phyloP scores from a whole-genome alignment of 1,140 invertebrate species.

The Drosophila lacteicornis region DNA sequence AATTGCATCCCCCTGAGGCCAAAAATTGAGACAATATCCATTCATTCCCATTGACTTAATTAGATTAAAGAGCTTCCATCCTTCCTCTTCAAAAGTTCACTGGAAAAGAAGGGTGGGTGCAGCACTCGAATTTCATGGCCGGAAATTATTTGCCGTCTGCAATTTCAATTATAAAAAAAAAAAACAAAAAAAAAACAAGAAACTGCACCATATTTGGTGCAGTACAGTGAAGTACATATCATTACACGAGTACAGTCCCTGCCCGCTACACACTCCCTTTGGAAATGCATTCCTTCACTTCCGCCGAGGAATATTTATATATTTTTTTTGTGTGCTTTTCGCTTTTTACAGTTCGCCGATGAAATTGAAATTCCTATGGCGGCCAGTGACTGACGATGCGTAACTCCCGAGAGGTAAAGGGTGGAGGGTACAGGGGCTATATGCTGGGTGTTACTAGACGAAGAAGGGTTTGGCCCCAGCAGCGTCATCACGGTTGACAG shows the following conservation, averaged over 20 bases:
- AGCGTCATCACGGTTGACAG: slow-evolving; percentile 42
- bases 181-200: slow-evolving; percentile 11
- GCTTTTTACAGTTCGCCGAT: slow-evolving; percentile 50
- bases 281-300: slow-evolving; percentile 55
- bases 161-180: slow-evolving; percentile 67
- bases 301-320: slow-evolving; percentile 7
- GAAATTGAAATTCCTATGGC: slow-evolving; percentile 67
- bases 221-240: slow-evolving; percentile 1
- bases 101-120: slow-evolving; percentile 51
- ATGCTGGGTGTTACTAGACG: not conserved
- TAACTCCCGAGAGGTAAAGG: slow-evolving; percentile 39
- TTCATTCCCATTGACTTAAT: slow-evolving; percentile 58
- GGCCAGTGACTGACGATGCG: slow-evolving; percentile 64
- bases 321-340: not conserved
- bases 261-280: slow-evolving; percentile 15
- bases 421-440: slow-evolving; percentile 7
- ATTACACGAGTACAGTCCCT: slow-evolving; percentile 22
- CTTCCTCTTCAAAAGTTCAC: slow-evolving; percentile 13
- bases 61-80: slow-evolving; percentile 68
- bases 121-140: slow-evolving; percentile 75
- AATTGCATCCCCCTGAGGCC: not conserved
- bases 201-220: slow-evolving; percentile 34
- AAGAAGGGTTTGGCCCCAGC: slow-evolving; percentile 20
- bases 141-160: slow-evolving; percentile 79
- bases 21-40: slow-evolving; percentile 18